Conservation (phyloP, 2,113 vertebrate genomes). For the Burhinus oedicnemus region DNA sequence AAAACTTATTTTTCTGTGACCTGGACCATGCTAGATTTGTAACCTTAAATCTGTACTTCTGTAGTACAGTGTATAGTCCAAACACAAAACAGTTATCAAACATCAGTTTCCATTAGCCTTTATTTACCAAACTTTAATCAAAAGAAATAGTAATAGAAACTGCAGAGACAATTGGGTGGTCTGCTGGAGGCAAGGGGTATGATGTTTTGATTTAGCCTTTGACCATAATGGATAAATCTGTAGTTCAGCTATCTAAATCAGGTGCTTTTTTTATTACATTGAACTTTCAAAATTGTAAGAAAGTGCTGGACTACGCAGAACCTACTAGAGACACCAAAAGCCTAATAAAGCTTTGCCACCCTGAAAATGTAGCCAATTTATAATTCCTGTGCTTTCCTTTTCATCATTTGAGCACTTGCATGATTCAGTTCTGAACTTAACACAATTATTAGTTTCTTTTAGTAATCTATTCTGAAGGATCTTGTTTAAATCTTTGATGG, state of each 20-base stretch:
- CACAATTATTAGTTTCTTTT: neutral
- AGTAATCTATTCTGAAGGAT: neutral
- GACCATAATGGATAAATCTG: neutral
- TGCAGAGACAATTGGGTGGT: neutral
- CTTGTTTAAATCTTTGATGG: neutral
- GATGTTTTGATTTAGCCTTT: neutral
- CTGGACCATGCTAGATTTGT: neutral
- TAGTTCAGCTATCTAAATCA: neutral
- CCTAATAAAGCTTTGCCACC: neutral
- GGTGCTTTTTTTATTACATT: neutral
- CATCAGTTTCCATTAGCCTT: neutral
- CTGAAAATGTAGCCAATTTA: neutral
- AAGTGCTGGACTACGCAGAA: neutral
- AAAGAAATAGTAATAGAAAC: neutral
- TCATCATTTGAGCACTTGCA: neutral
- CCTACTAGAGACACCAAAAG: neutral
- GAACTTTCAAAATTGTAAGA: neutral
- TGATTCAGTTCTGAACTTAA: neutral
- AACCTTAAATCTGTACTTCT: neutral
- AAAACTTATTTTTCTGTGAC: neutral
- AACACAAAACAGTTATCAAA: neutral
- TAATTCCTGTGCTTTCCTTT: neutral
- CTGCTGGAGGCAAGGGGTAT: neutral
- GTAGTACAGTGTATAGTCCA: neutral
- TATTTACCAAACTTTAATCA: neutral